Percentiles rank a stretch among this genome's conserved stretches.
Conservation (phyloP, 2,113 vertebrate genomes). For the Cyprinodon brontotheroides region DNA sequence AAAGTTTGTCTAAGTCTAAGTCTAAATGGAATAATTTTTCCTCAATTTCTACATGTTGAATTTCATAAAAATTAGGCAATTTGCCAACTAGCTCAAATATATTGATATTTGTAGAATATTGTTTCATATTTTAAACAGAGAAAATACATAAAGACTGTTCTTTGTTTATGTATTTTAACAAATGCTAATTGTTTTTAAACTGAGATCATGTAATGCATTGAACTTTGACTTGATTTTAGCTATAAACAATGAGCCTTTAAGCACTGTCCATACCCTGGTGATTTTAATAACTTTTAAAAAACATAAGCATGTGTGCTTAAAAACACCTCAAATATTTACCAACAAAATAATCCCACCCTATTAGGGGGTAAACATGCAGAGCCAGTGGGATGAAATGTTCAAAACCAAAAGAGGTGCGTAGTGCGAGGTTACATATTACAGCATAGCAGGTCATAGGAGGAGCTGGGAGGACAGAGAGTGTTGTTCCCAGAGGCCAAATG, state of each 20-base stretch:
- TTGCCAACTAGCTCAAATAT: constrained; percentile 70
- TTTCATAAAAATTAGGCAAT: constrained; percentile 75
- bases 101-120: constrained; percentile 58
- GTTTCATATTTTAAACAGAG: constrained; percentile 20
- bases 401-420: constrained; percentile 25
- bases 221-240: neutral
- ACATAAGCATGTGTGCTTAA: neutral
- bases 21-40: constrained; percentile 64
- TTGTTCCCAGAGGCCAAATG: constrained; percentile 73
- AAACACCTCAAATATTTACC: neutral
- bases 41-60: constrained; percentile 66
- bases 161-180: constrained; percentile 1
- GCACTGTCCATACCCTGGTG: neutral
- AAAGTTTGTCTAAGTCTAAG: no score
- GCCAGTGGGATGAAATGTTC: constrained; percentile 19
- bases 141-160: neutral
- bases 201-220: neutral
- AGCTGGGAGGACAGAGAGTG: constrained; percentile 64
- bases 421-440: constrained; percentile 35
- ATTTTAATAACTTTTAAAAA: neutral
- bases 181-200: neutral
- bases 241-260: neutral
- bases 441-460: constrained; percentile 62
- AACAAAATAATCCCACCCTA: constrained; percentile 25
- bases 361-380: constrained; percentile 14